Base-by-base conservation (phyloP, 1,140 invertebrate genomes). In the Orius laevigatus region DNA sequence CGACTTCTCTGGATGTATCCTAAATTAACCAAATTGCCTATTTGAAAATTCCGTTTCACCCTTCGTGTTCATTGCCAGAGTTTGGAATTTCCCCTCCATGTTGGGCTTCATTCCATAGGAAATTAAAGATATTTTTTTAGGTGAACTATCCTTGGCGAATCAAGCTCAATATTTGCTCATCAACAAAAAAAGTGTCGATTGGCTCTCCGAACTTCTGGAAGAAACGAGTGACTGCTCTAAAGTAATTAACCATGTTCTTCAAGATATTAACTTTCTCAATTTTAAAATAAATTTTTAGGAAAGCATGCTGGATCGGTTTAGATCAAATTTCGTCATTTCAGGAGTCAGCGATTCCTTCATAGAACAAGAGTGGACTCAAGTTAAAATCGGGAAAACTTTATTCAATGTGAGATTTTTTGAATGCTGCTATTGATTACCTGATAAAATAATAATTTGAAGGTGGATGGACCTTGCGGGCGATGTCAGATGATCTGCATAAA, bases 401-500 rank as follows among this genome's bases (percentile, higher is more conserved):
- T 86, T 87, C 64, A 64, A 76, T 65, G 81, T 82, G 66, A 12
- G 36, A 3, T 38, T 38, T 16, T 12, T 38, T 38, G n/a, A 38
- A 3, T 5, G n/a, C 10, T 12, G 11, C 4, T 42, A 4, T 16
- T 42, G 4, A 2, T 16, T 42, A 16, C n/a, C n/a, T n/a, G n/a
- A n/a, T n/a, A n/a, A n/a, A n/a, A n/a, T n/a, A 50, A 31, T 47
- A 41, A 32, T 54, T 70, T 71, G 38, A 58, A 87, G 76, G 73
- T 79, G 38, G 72, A 78, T 54, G 81, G 83, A 2, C 71, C 74
- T 31, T 95, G 92, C 59, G 78, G 75, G 8, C 73, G 92, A 48
- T 96, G 91, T 63, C 86, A 92, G 65, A 94, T 94, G 84, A 80
- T 95, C 40, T 93, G 89, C 56, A 82, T 94, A 49, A 79, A 94